Percentiles rank a stretch among this genome's conserved stretches.
phyloP scores from a whole-genome alignment of 2,888 invertebrate genomes.

The Acanthococcus lagerstroemiae region DNA sequence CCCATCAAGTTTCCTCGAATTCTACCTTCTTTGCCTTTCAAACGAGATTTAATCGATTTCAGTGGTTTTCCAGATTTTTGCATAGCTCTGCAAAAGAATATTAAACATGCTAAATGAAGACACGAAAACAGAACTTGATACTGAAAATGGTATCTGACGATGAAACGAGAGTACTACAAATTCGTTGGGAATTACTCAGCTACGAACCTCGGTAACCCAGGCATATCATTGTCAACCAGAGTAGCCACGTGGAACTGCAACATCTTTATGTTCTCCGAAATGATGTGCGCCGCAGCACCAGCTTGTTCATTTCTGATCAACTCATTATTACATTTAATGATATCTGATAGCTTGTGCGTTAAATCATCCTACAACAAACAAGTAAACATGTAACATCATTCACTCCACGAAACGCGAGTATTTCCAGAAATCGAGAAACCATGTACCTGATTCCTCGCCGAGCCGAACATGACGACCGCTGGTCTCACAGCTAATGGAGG shows the following conservation, averaged over 20 bases:
- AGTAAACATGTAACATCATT: not conserved
- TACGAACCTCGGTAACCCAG: constrained; percentile 73
- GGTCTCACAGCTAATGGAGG: constrained; percentile 93
- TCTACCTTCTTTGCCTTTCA: constrained; percentile 97
- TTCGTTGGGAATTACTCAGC: not conserved
- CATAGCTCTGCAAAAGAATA: constrained; percentile 60
- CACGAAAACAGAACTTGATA: not conserved
- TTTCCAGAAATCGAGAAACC: too few species aligned
- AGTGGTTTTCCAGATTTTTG: constrained; percentile 98
- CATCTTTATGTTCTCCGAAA: constrained; percentile 93
- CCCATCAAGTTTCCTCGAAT: constrained; percentile 99
- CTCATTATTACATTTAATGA: constrained; percentile 96
- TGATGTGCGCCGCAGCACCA: constrained; percentile 94
- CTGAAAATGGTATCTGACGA: not conserved
- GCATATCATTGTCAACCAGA: constrained; percentile 96
- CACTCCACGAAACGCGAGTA: too few species aligned
- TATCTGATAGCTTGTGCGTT: constrained; percentile 96
- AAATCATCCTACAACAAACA: constrained; percentile 76
- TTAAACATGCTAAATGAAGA: constrained; percentile 1
- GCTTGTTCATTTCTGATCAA: constrained; percentile 87
- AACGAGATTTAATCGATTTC: constrained; percentile 90
- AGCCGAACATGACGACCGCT: constrained; percentile 98
- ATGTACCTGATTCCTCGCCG: constrained; percentile 73
- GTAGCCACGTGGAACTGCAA: constrained; percentile 98
- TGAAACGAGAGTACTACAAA: not conserved